These are phyloP conservation scores for Uloborus diversus DNA, from an alignment of 1,140 invertebrate species.

Conservation along the genomic window DNA sequence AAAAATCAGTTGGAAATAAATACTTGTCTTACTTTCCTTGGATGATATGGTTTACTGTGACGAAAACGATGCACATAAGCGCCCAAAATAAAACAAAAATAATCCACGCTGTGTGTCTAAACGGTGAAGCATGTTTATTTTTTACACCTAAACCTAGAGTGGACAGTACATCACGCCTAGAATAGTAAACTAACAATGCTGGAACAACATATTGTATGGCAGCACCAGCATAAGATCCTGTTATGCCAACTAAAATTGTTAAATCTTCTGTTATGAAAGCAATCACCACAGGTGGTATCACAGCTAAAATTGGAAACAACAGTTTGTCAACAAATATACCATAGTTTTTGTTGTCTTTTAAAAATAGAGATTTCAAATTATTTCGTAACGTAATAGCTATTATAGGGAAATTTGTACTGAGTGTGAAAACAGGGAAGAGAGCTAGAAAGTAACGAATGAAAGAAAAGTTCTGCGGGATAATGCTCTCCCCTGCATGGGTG, in stretches of 20 bases:
- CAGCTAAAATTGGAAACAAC: constrained; percentile 76
- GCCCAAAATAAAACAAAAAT: constrained; percentile 86
- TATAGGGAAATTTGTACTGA: constrained; percentile 96
- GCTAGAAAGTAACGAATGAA: constrained; percentile 87
- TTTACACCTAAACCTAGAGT: constrained; percentile 73
- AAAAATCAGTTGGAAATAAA: too few species aligned
- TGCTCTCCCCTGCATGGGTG: neutral
- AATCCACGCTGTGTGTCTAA: constrained; percentile 79
- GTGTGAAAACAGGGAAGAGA: constrained; percentile 95
- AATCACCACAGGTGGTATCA: constrained; percentile 85
- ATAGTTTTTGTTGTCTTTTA: constrained; percentile 64
- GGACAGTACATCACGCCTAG: constrained; percentile 68
- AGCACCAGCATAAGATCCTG: constrained; percentile 90
- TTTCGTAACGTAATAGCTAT: constrained; percentile 95
- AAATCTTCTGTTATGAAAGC: constrained; percentile 86
- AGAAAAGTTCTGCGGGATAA: constrained; percentile 59
- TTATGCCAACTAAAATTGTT: constrained; percentile 76
- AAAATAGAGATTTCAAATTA: constrained; percentile 86
- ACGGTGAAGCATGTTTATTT: constrained; percentile 85
- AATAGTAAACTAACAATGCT: constrained; percentile 82
- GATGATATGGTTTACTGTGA: constrained; percentile 74
- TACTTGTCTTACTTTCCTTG: constrained; percentile 47
- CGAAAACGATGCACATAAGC: constrained; percentile 79
- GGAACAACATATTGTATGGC: constrained; percentile 97
- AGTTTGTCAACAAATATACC: constrained; percentile 62